Evolutionary conservation across 2,797 vertebrate species (phyloP).

Genomic region (Aplochiton taeniatus): DNA sequence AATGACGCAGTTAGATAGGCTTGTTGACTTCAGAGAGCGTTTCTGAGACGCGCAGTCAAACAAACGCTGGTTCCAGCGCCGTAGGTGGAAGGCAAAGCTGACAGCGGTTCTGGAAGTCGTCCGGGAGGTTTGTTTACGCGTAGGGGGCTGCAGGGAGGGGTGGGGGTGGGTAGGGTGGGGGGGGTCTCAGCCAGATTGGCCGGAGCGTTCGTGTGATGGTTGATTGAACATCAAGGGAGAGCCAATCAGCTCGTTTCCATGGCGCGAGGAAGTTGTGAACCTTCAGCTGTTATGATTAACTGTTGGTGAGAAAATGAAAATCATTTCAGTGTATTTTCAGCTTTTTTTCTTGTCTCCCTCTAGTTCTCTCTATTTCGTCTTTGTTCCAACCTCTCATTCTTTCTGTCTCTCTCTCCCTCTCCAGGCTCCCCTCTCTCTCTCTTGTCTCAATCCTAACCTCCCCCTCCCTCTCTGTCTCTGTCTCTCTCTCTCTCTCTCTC

Average conservation of each 20-base stretch:
- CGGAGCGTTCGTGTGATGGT: slow-evolving; percentile 73
- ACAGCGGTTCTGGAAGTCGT: slow-evolving; percentile 12
- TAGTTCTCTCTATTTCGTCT: not conserved
- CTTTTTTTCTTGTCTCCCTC: no score
- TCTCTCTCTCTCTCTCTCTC: not conserved
- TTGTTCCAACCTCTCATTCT: not conserved
- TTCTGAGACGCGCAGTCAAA: no score
- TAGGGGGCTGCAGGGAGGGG: slow-evolving; percentile 44
- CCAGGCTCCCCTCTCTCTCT: not conserved
- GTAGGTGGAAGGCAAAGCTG: not conserved
- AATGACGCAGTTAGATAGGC: no score
- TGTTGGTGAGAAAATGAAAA: slow-evolving; percentile 43
- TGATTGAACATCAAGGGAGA: slow-evolving; percentile 68
- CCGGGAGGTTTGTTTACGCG: slow-evolving; percentile 47
- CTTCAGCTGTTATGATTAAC: slow-evolving; percentile 32
- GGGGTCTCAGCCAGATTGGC: slow-evolving; percentile 49
- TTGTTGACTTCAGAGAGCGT: no score
- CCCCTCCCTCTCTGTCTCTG: not conserved
- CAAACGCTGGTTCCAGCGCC: not conserved
- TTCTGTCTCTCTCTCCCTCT: not conserved
- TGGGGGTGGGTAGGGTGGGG: slow-evolving; percentile 58
- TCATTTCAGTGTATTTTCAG: no score
- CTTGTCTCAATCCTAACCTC: no score
- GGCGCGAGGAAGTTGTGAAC: slow-evolving; percentile 65
- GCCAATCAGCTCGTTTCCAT: slow-evolving; percentile 61